These are phyloP conservation scores for Papilio helenus DNA, from an alignment of 1,140 invertebrate genomes.

Conservation along the genomic window DNA sequence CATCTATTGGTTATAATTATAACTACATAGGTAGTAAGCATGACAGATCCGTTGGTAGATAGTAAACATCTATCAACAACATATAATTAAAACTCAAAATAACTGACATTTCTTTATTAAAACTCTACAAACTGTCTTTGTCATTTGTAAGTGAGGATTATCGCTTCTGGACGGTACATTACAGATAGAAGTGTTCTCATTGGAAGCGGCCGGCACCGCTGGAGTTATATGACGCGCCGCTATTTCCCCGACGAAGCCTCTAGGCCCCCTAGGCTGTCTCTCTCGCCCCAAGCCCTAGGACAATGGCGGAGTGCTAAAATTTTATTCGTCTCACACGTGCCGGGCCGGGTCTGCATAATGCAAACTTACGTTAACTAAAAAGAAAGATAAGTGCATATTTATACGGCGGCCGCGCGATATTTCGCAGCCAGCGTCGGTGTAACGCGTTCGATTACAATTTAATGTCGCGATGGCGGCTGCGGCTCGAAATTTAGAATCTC, in stretches of 20 bases:
- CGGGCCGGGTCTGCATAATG: conserved; percentile 72
- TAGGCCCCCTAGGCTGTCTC: conserved; percentile 55
- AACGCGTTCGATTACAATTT: conserved; percentile 83
- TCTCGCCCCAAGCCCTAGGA: conserved; percentile 60
- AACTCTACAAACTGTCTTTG: background rate
- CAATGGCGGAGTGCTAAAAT: conserved; percentile 77
- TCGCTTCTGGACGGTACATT: conserved; percentile 50
- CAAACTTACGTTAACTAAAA: conserved; percentile 78
- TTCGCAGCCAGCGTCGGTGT: conserved; percentile 73
- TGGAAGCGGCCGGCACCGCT: conserved; percentile 49
- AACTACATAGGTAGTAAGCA: background rate
- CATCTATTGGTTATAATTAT: background rate
- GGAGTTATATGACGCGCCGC: conserved; percentile 66
- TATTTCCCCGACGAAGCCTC: conserved; percentile 64
- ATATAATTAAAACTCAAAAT: background rate
- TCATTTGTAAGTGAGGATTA: conserved; percentile 53
- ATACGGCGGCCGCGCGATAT: conserved; percentile 76
- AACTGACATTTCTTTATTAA: conserved; percentile 27
- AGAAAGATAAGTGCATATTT: conserved; percentile 82
- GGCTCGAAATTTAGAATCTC: conserved; percentile 66
- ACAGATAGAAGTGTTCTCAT: conserved; percentile 66
- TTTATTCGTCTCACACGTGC: conserved; percentile 79
- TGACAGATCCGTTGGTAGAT: background rate
- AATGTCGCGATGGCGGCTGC: conserved; percentile 69
- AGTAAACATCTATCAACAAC: no score